Conservation (phyloP, 2,797 vertebrate genomes). For the Tapirus indicus region DNA sequence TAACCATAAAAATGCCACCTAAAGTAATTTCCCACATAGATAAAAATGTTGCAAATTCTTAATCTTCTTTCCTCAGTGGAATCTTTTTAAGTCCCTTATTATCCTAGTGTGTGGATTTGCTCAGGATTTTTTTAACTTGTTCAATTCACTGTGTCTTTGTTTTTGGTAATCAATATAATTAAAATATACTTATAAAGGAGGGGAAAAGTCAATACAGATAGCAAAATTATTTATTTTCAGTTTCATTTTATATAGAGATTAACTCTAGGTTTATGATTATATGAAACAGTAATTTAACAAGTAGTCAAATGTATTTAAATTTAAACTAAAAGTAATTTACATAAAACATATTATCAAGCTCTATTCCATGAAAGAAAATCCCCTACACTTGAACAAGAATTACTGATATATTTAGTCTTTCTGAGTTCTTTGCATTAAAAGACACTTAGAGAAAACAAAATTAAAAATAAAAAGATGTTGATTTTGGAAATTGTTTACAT, state of each 20-base stretch:
- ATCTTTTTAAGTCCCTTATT: constrained; percentile 12
- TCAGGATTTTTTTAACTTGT: constrained; percentile 4
- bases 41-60: not conserved
- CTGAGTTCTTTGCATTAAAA: not conserved
- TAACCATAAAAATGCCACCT: not conserved
- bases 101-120: not conserved
- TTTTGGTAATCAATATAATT: constrained; percentile 50
- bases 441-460: not conserved
- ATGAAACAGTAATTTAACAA: constrained; percentile 3
- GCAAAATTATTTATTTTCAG: not conserved
- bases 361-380: not conserved
- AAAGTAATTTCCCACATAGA: constrained; percentile 4
- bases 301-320: not conserved
- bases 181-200: not conserved
- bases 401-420: not conserved
- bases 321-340: not conserved
- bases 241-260: constrained; percentile 2
- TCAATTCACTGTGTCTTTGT: constrained; percentile 14
- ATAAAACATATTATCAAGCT: not conserved
- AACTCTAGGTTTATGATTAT: not conserved
- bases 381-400: not conserved
- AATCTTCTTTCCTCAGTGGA: constrained; percentile 25
- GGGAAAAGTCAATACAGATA: not conserved
- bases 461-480: not conserved
- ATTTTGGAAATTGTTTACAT: not conserved